Evolutionary conservation across 2,113 vertebrate species (phyloP), one percentile per base, ranked within the genome.

Genomic region (Ascaphus truei): DNA sequence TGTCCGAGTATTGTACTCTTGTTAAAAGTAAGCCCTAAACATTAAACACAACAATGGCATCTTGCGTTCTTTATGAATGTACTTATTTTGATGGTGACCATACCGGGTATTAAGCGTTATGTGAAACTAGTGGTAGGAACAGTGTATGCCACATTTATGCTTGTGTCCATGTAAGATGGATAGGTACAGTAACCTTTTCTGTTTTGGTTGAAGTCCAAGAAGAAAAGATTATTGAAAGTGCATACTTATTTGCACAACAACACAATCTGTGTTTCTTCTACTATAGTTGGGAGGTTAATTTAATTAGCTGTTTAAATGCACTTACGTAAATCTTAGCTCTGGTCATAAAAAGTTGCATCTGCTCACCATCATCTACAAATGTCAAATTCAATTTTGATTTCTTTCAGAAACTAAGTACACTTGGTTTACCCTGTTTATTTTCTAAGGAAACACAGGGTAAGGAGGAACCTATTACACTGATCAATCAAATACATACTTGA

Each of bases 291-390:
- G 34, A 30, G 45, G 56, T 18, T 29, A 33, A 16, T 61, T 39
- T 71, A 61, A 71, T 71, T 71, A 60, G 23, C 45, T 52, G 33
- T 71, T 71, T 71, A 61, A 61, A 71, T 71, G 52, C 67, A 52
- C 67, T 71, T 71, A 61, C 61, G 67, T 61, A 71, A 71, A 71
- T 52, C 67, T 71, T 60, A 52, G 67, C 39, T 71, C 59, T 58
- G 67, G 36, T 61, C 29, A 36, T 41, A 71, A 61, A 71, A 34
- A 61, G 33, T 13, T 58, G 57, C 45, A 51, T 52, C 56, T 71
- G 57, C n/a, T 61, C 45, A 52, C 25, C 25, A 31, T 69, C 66
- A 69, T 29, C 3, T 33, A 39, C 20, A 47, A 50, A 45, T 27
- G 57, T 71, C 56, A 43, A 50, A 71, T 20, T 61, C 47, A 51